Evolutionary conservation across 2,888 invertebrate species (phyloP).

Genomic region (Eucera pruinosa): DNA sequence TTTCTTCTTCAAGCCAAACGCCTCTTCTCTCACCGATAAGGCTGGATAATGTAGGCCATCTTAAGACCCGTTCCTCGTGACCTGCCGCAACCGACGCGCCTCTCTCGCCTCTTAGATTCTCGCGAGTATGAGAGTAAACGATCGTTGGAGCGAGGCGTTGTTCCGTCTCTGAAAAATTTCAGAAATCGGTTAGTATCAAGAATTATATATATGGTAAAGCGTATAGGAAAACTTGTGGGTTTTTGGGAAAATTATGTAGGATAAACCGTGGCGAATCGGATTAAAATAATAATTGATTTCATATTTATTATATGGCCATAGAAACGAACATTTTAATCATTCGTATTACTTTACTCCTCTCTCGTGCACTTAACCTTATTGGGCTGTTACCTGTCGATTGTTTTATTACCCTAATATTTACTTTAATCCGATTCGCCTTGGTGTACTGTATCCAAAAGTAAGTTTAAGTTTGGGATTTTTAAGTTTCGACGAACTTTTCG

Average conservation of each 20-base stretch:
- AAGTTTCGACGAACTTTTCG: background rate
- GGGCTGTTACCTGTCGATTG: too few relatives aligned
- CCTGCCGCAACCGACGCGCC: slow-evolving; percentile 74
- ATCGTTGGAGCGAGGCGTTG: background rate
- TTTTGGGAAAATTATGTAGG: background rate
- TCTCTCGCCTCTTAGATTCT: slow-evolving; percentile 55
- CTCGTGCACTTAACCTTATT: too few relatives aligned
- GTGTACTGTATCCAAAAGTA: background rate
- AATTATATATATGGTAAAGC: too few relatives aligned
- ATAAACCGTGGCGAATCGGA: too few relatives aligned
- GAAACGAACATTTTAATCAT: too few relatives aligned
- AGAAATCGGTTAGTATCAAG: slow-evolving; percentile 15
- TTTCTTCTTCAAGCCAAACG: slow-evolving; percentile 25
- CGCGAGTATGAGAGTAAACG: slow-evolving; percentile 28
- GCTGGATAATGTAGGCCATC: slow-evolving; percentile 75
- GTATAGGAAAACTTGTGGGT: too few relatives aligned
- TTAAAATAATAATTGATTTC: too few relatives aligned
- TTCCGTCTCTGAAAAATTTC: slow-evolving; percentile 29
- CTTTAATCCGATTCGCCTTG: background rate
- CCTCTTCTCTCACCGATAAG: slow-evolving; percentile 70
- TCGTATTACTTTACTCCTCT: too few relatives aligned
- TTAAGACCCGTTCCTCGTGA: slow-evolving; percentile 76
- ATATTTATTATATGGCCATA: too few relatives aligned
- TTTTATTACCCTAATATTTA: background rate
- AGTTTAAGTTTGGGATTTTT: background rate